A percentile compares a stretch with the other conserved stretches of the same genome.
Conservation (phyloP, 2,797 vertebrate species). For the Periparus ater region DNA sequence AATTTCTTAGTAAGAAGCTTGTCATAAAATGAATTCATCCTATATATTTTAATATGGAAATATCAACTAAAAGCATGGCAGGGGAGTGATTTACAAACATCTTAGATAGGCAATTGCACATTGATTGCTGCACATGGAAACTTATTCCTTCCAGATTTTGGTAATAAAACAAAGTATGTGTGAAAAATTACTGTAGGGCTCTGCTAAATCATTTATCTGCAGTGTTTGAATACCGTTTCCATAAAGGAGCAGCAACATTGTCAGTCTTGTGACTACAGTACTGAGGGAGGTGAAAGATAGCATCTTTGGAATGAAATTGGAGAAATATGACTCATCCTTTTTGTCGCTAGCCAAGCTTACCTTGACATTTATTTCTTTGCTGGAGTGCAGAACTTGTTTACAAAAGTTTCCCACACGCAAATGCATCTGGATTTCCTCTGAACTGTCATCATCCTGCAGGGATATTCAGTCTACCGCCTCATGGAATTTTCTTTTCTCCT, state of each 20-base stretch:
- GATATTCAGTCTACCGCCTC: neutral
- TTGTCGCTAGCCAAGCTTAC: slow-evolving; percentile 76
- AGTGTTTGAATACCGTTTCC: slow-evolving; percentile 63
- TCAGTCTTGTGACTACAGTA: slow-evolving; percentile 60
- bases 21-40: neutral
- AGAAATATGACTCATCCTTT: slow-evolving; percentile 77
- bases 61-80: neutral
- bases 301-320: slow-evolving; percentile 79
- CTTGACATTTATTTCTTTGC: slow-evolving; percentile 85
- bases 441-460: slow-evolving; percentile 51
- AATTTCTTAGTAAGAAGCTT: neutral
- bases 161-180: slow-evolving; percentile 66
- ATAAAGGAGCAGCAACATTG: slow-evolving; percentile 76
- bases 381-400: slow-evolving; percentile 75
- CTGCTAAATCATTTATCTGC: slow-evolving; percentile 15
- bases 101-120: slow-evolving; percentile 20
- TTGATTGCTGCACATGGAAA: slow-evolving; percentile 54
- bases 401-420: slow-evolving; percentile 70
- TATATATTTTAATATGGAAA: neutral
- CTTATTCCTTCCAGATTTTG: slow-evolving; percentile 53
- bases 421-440: slow-evolving; percentile 83
- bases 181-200: slow-evolving; percentile 59
- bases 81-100: neutral
- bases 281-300: slow-evolving; percentile 78
- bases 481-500: neutral